Percentiles rank a stretch among this genome's conserved stretches.
phyloP scores from a whole-genome alignment of 2,888 invertebrate species.

The Aphodius sticticus region DNA sequence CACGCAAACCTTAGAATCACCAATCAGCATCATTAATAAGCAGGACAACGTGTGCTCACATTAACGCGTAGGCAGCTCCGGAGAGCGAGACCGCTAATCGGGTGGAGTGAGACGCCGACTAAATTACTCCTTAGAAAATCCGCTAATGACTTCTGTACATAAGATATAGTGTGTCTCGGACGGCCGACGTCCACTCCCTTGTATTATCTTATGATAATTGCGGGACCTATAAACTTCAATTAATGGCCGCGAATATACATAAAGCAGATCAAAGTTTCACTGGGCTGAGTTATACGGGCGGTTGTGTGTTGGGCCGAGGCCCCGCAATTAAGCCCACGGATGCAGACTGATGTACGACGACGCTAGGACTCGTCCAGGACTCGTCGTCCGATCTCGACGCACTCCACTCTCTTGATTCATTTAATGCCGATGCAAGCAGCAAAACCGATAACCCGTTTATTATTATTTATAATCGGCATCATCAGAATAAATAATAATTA shows the following conservation, averaged over 20 bases:
- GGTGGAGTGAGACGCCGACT: not conserved
- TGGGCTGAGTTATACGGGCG: slow-evolving; percentile 56
- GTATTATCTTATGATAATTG: slow-evolving; percentile 61
- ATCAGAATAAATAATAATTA: slow-evolving; percentile 40
- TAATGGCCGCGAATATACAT: slow-evolving; percentile 60
- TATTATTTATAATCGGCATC: slow-evolving; percentile 42
- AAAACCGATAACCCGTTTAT: slow-evolving; percentile 36
- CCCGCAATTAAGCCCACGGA: slow-evolving; percentile 59
- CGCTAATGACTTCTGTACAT: slow-evolving; percentile 45
- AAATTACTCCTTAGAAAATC: slow-evolving; percentile 41
- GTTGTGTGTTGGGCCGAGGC: slow-evolving; percentile 50
- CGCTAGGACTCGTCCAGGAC: slow-evolving; percentile 36
- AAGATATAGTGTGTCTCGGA: slow-evolving; percentile 18
- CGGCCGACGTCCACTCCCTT: slow-evolving; percentile 55
- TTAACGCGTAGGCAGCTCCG: not conserved
- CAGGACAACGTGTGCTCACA: not conserved
- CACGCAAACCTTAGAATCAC: not conserved
- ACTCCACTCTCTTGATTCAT: slow-evolving; percentile 53
- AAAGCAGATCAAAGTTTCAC: slow-evolving; percentile 60
- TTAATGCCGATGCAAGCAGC: slow-evolving; percentile 37
- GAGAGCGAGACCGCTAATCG: not conserved
- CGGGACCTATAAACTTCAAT: slow-evolving; percentile 61
- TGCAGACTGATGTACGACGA: slow-evolving; percentile 60
- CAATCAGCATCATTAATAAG: not conserved
- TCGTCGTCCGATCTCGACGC: slow-evolving; percentile 43